Conservation (phyloP, 2,797 vertebrate genomes). For the Danio albolineatus region DNA sequence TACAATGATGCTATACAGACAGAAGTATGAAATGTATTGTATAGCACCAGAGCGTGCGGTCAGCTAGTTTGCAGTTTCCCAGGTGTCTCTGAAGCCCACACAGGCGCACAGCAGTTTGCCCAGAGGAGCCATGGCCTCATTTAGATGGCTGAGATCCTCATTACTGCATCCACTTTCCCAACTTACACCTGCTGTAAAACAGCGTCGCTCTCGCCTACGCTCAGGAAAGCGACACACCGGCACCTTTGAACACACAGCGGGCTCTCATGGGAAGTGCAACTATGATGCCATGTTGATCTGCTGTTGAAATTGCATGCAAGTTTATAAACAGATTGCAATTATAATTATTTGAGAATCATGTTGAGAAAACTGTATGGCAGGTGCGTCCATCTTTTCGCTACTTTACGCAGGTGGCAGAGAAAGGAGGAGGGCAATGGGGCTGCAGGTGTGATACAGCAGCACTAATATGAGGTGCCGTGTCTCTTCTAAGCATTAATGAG, state of each 20-base stretch:
- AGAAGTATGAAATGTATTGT: conserved; percentile 3
- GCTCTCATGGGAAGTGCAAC: conserved; percentile 17
- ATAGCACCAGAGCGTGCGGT: conserved; percentile 28
- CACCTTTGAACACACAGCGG: conserved; percentile 62
- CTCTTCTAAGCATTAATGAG: conserved; percentile 42
- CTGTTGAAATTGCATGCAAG: conserved; percentile 17
- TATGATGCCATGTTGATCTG: neutral
- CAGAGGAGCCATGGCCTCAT: conserved; percentile 67
- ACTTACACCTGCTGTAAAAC: conserved; percentile 73
- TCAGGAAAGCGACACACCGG: conserved; percentile 61
- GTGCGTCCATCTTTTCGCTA: neutral
- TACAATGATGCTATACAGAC: conserved; percentile 17
- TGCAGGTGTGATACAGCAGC: conserved; percentile 55
- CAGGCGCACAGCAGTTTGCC: conserved; percentile 47
- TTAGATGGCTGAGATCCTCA: conserved; percentile 71
- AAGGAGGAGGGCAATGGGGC: conserved; percentile 49
- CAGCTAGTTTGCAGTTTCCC: conserved; percentile 43
- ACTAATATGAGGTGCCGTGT: conserved; percentile 42
- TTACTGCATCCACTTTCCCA: conserved; percentile 73
- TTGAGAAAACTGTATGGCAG: conserved; percentile 32
- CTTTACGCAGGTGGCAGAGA: conserved; percentile 67
- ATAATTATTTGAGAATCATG: conserved; percentile 22
- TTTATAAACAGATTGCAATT: conserved; percentile 39
- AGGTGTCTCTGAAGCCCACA: conserved; percentile 65
- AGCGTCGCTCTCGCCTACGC: conserved; percentile 67